phyloP scores from a whole-genome alignment of 2,888 invertebrate species.

The Microchrysa polita region DNA sequence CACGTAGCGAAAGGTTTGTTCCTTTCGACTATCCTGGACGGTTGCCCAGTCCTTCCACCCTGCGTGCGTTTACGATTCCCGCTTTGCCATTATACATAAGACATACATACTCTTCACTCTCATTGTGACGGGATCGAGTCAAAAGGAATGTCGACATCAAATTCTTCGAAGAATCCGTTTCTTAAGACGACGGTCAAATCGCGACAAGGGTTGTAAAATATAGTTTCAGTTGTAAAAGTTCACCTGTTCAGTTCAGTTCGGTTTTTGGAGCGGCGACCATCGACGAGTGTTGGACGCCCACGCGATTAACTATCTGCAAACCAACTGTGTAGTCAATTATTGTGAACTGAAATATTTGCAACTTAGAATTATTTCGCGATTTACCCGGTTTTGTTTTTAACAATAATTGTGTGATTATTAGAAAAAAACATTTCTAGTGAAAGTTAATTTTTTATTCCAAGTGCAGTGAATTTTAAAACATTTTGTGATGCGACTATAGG shows the following conservation, averaged over 20 bases:
- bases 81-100: slow-evolving; percentile 26
- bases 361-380: background rate
- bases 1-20: slow-evolving; percentile 4
- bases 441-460: background rate
- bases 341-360: slow-evolving; percentile 20
- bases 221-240: slow-evolving; percentile 43
- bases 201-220: slow-evolving; percentile 44
- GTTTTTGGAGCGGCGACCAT: background rate
- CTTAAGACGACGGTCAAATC: slow-evolving; percentile 25
- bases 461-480: background rate
- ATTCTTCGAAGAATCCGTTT: slow-evolving; percentile 37
- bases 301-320: slow-evolving; percentile 22
- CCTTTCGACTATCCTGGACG: slow-evolving; percentile 25
- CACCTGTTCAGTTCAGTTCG: slow-evolving; percentile 42
- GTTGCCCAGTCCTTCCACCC: background rate
- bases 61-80: slow-evolving; percentile 8
- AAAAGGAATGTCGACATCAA: slow-evolving; percentile 41
- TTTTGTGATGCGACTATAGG: too few species aligned
- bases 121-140: slow-evolving; percentile 34
- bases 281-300: slow-evolving; percentile 28
- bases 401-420: background rate
- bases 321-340: slow-evolving; percentile 19
- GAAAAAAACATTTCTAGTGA: background rate
- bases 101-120: slow-evolving; percentile 28
- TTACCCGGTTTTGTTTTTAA: slow-evolving; percentile 3